Base-by-base conservation (phyloP, 2,113 vertebrate species). In the Trachemys scripta region DNA sequence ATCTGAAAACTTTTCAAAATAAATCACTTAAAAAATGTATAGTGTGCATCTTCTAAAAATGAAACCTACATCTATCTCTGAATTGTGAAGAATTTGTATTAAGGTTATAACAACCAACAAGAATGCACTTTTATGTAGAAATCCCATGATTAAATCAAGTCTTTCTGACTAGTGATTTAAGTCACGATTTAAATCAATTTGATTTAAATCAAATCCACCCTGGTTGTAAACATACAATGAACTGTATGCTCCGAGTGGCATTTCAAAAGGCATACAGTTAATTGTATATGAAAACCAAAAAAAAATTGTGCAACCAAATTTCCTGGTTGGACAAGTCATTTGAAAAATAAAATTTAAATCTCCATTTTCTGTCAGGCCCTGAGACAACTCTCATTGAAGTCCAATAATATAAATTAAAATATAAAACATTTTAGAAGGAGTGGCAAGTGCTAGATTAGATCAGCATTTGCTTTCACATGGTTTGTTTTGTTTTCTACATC, bases 361-460 rank as follows among this genome's bases (percentile, higher is more conserved):
- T 13, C 1, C 5, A 4, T 29, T 84, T 17, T 69, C 13, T 31
- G 1, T 82, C 72, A 51, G 84, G 59, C 12, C 47, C n/a, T 80
- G 85, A 81, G 87, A 13, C 8, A 49, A 17, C 65, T 83, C 20
- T 0, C 65, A 90, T 38, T 92, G 53, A 92, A 85, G 59, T 57
- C 27, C 35, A 0, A 0, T 42, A 57, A n/a, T n/a, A n/a, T 35
- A 69, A 35, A 69, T 27, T 59, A 69, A 35, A n/a, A 59, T 59
- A 5, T 78, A 25, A 82, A 81, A 35, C 38, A 35, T 51, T 54
- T 84, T n/a, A 59, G 78, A 51, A 83, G 13, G 1, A 5, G 12
- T 65, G 42, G 20, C 53, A 76, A 17, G 65, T 93, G 35, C 1
- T 83, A 62, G 83, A 72, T 84, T 95, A 80, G 79, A 87, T 45